A percentile compares a stretch with the other conserved stretches of the same genome.
phyloP scores from a whole-genome alignment of 1,140 invertebrate genomes.

The Pararge aegeria region DNA sequence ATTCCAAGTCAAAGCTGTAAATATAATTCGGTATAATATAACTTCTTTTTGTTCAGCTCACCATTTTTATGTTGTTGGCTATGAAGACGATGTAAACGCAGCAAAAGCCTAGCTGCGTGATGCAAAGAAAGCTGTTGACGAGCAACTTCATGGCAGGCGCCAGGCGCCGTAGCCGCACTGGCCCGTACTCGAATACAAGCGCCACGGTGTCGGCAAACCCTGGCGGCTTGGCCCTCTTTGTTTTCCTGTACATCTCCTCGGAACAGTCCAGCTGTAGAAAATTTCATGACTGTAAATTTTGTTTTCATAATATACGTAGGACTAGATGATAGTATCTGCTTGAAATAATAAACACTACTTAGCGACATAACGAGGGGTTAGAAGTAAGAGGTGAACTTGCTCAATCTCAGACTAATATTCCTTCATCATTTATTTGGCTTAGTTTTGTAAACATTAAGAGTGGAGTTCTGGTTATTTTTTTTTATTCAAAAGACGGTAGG shows the following conservation, averaged over 20 bases:
- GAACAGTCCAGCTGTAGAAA: slow-evolving; percentile 83
- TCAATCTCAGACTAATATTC: too few species aligned
- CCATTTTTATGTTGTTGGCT: slow-evolving; percentile 86
- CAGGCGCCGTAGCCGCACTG: slow-evolving; percentile 80
- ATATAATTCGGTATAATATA: too few species aligned
- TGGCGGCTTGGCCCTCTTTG: slow-evolving; percentile 73
- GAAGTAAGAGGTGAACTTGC: too few species aligned
- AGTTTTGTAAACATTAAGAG: too few species aligned
- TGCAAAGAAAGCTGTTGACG: slow-evolving; percentile 88
- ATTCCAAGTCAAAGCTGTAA: too few species aligned
- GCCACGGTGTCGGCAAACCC: slow-evolving; percentile 90
- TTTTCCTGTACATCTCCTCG: slow-evolving; percentile 81
- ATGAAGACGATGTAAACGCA: slow-evolving; percentile 95
- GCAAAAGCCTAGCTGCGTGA: slow-evolving; percentile 94
- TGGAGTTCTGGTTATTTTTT: too few species aligned
- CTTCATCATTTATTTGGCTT: too few species aligned
- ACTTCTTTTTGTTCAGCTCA: slow-evolving; percentile 32
- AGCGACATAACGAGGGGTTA: too few species aligned
- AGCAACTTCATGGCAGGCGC: slow-evolving; percentile 82
- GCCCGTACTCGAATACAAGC: slow-evolving; percentile 87
- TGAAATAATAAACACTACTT: too few species aligned
- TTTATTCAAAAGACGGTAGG: too few species aligned
- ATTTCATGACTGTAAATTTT: slow-evolving; percentile 20
- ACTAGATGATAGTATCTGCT: not conserved
- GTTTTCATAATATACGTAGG: too few species aligned